phyloP scores from a whole-genome alignment of 2,113 vertebrate species.

The Plestiodon gilberti region DNA sequence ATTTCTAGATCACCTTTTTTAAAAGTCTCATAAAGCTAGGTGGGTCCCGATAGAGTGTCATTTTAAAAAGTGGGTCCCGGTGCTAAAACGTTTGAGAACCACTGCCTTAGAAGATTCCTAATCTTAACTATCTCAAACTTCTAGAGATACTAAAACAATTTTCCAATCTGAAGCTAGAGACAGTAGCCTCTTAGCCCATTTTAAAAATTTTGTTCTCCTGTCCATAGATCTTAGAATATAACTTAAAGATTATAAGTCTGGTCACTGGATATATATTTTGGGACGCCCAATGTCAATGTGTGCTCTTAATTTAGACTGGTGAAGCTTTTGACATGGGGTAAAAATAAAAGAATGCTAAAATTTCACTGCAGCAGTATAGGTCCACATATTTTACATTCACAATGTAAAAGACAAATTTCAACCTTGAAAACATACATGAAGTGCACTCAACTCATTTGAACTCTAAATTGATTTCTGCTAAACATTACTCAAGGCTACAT shows the following conservation, averaged over 20 bases:
- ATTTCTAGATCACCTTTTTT: too few species aligned
- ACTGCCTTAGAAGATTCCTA: background rate
- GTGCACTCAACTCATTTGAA: slow-evolving; percentile 61
- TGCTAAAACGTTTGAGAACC: too few species aligned
- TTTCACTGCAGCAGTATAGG: slow-evolving; percentile 10
- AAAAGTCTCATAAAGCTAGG: too few species aligned
- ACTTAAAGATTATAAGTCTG: background rate
- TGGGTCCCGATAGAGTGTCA: too few species aligned
- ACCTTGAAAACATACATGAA: slow-evolving; percentile 53
- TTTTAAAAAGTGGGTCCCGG: too few species aligned
- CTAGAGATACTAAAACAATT: background rate
- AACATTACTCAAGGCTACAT: slow-evolving; percentile 60
- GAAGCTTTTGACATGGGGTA: slow-evolving; percentile 38
- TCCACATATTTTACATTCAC: background rate
- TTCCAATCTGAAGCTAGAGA: background rate
- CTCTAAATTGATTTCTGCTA: slow-evolving; percentile 68
- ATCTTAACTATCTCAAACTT: background rate
- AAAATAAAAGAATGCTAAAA: background rate
- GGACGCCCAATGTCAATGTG: background rate
- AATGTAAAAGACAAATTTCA: slow-evolving; percentile 40
- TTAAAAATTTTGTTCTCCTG: background rate
- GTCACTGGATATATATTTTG: slow-evolving; percentile 12
- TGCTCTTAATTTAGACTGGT: background rate
- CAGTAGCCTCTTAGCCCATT: background rate
- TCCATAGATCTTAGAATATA: background rate